Percentiles rank a stretch among this genome's conserved stretches.
These are phyloP conservation scores for Diogma glabrata DNA, from an alignment of 2,888 invertebrate genomes.

Conservation along the genomic window DNA sequence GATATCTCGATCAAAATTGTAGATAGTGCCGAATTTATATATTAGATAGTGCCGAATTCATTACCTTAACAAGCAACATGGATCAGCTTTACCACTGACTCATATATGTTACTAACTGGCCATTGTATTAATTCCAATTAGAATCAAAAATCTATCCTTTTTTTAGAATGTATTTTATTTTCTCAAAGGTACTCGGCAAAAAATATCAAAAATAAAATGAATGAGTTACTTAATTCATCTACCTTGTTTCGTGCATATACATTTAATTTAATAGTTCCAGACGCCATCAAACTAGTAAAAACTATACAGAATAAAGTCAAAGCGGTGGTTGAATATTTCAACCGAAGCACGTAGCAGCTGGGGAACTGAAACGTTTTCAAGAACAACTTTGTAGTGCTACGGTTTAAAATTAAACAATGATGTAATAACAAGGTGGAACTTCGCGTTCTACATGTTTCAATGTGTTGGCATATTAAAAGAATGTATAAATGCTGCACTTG, in stretches of 20 bases:
- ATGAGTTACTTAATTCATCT: no score
- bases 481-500: constrained; percentile 20
- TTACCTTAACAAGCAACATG: not conserved
- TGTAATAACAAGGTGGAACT: constrained; percentile 23
- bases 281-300: constrained; percentile 10
- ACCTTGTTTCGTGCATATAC: no score
- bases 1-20: no score
- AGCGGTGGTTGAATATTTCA: constrained; percentile 19
- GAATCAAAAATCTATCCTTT: not conserved
- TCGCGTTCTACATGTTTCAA: constrained; percentile 19
- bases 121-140: not conserved
- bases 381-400: constrained; percentile 18
- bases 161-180: not conserved
- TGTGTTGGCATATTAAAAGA: constrained; percentile 17
- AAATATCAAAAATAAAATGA: not conserved
- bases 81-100: no score
- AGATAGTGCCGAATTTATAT: no score
- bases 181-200: not conserved
- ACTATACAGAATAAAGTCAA: constrained; percentile 10
- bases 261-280: no score
- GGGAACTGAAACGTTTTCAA: constrained; percentile 21
- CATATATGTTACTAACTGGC: not conserved
- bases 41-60: not conserved
- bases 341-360: constrained; percentile 20
- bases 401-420: constrained; percentile 23